Base-by-base conservation (phyloP, 2,888 invertebrate species). In the Mechanitis mazaeus region DNA sequence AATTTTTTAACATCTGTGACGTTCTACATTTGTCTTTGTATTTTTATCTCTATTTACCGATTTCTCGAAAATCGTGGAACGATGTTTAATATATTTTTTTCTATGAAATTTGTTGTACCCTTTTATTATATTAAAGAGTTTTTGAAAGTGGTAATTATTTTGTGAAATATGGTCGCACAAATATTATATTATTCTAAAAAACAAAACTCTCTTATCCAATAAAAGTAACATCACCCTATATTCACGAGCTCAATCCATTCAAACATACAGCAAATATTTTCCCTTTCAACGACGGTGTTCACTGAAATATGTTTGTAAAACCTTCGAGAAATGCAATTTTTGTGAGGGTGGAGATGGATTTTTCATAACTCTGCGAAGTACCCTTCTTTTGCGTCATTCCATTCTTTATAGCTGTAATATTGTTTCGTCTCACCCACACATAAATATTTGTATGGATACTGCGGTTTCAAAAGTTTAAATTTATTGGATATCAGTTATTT, bases 331-430 rank as follows among this genome's bases (percentile, higher is more conserved):
- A 73, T 78, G 77, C 74, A 78, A 76, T 69, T 76, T 78, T 75
- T 75, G 74, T 73, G 69, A 64, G 63, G 77, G 50, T 28, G 64
- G 77, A 78, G 78, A 78, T 73, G 74, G 75, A 76, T 75, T 80
- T 85, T 81, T 83, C 83, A 85, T 84, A 85, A 82, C 75, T 69
- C 66, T 64, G 64, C 67, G 9, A 2, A 9, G 42, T 7, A 42
- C 9, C 6, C 6, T 5, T 42, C 9, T 7, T 7, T 42, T 42
- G 42, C 42, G 9, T 72, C 74, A 69, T 79, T 74, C 74, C 76
- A 68, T 83, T 80, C 76, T 84, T 84, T 81, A 84, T 81, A 70
- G 79, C 75, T 56, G 73, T 83, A 81, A 85, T 85, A 84, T 83
- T 84, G 84, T 84, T 85, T 83, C 71, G 72, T 76, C 71, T 79